A percentile compares a stretch with the other conserved stretches of the same genome.
These are phyloP conservation scores for Enteromius afrohamiltoni DNA, from an alignment of 2,797 vertebrate species.

Conservation along the genomic window DNA sequence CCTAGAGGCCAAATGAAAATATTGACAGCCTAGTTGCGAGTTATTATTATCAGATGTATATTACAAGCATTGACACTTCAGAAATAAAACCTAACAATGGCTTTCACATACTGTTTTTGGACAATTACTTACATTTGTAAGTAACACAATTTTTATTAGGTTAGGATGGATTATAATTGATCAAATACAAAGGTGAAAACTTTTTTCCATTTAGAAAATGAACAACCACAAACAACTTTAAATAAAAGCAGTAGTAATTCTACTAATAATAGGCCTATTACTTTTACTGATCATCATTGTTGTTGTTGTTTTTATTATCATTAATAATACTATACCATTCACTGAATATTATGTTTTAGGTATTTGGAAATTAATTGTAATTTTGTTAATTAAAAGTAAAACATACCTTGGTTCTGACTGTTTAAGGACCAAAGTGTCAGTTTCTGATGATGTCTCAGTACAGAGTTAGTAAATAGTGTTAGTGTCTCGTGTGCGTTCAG, in stretches of 20 bases:
- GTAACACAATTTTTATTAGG: neutral
- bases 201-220: neutral
- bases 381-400: neutral
- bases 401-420: neutral
- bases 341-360: neutral
- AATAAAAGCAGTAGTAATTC: neutral
- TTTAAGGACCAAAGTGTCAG: neutral
- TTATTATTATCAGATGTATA: neutral
- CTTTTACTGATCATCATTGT: neutral
- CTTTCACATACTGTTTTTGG: neutral
- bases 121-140: neutral
- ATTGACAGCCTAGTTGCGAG: too few relatives aligned
- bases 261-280: neutral
- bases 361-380: neutral
- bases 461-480: neutral
- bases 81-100: neutral
- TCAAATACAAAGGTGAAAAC: neutral
- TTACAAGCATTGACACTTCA: neutral
- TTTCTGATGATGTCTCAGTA: neutral
- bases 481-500: neutral
- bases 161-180: neutral
- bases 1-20: neutral
- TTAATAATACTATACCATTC: neutral
- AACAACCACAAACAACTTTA: neutral
- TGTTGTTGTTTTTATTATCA: neutral